Evolutionary conservation across 2,113 vertebrate genomes (phyloP).

Genomic region (Amia ocellicauda): DNA sequence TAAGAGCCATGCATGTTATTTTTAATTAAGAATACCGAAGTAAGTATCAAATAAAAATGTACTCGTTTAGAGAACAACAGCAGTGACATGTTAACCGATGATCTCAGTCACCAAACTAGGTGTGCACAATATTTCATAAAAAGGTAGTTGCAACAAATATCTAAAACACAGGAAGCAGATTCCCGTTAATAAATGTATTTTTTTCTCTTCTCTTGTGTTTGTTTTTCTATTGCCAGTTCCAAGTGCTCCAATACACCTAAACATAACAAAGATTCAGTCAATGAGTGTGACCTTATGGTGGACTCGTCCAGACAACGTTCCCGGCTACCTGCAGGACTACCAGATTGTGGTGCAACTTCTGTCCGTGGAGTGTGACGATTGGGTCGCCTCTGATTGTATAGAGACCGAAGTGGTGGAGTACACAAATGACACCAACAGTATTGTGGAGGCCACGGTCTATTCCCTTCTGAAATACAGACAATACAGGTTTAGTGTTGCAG

Average conservation of each 20-base stretch:
- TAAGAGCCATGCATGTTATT: too few relatives aligned
- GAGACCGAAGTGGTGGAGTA: constrained; percentile 62
- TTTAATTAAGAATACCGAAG: too few relatives aligned
- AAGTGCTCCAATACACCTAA: constrained; percentile 72
- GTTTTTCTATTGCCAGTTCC: constrained; percentile 70
- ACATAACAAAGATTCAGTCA: constrained; percentile 69
- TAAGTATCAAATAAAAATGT: too few relatives aligned
- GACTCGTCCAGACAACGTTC: constrained; percentile 70
- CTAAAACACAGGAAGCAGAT: too few relatives aligned
- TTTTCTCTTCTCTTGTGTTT: too few relatives aligned
- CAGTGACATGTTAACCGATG: too few relatives aligned
- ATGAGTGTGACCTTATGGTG: constrained; percentile 81
- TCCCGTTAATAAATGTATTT: too few relatives aligned
- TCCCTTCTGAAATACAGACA: constrained; percentile 81
- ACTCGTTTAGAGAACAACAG: too few relatives aligned
- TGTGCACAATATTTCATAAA: too few relatives aligned
- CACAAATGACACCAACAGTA: constrained; percentile 50
- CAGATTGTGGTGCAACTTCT: constrained; percentile 74
- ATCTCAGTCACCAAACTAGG: too few relatives aligned
- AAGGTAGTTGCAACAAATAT: too few relatives aligned
- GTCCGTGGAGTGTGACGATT: constrained; percentile 62
- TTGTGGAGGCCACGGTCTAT: constrained; percentile 63
- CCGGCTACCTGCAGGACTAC: constrained; percentile 84
- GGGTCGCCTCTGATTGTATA: constrained; percentile 69
- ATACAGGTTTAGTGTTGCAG: constrained; percentile 85